Evolutionary conservation across 2,888 invertebrate genomes (phyloP).

Genomic region (Dasypogon diadema): DNA sequence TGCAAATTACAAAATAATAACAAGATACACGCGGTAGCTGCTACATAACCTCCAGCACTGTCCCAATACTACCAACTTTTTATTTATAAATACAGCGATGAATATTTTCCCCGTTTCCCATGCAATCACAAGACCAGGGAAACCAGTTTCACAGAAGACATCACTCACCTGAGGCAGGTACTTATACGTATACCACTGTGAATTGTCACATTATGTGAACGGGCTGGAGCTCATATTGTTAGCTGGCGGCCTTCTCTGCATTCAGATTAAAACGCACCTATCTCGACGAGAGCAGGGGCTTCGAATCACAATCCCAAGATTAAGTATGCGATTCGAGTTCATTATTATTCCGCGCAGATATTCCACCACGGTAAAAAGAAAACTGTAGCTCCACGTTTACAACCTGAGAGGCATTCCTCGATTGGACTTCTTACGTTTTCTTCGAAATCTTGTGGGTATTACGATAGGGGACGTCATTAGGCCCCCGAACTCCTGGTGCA

Average conservation of each 20-base stretch:
- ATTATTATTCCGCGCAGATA: conserved; percentile 33
- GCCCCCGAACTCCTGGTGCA: conserved; percentile 2
- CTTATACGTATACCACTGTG: conserved; percentile 4
- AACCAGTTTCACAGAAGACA: conserved; percentile 32
- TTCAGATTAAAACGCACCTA: conserved; percentile 37
- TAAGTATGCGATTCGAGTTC: conserved; percentile 24
- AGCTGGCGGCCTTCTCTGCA: conserved; percentile 30
- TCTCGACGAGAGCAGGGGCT: conserved; percentile 14
- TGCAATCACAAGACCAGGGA: conserved; percentile 8
- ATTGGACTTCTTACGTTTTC: conserved; percentile 26
- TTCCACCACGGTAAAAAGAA: conserved; percentile 16
- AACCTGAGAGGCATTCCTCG: background rate
- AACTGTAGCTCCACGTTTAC: conserved; percentile 15
- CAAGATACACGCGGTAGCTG: conserved; percentile 18
- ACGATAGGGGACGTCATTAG: conserved; percentile 24
- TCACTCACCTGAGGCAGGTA: conserved; percentile 28
- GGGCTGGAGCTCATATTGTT: conserved; percentile 19
- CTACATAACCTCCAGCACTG: background rate
- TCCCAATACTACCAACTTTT: background rate
- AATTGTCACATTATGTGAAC: conserved; percentile 33
- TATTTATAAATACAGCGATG: conserved; percentile 9
- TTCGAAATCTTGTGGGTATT: conserved; percentile 19
- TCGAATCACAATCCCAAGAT: background rate
- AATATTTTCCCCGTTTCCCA: conserved; percentile 34
- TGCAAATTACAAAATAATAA: conserved; percentile 35